Evolutionary conservation across 1,140 invertebrate species (phyloP), one percentile per base, ranked within the genome.

Genomic region (Aphaenogaster rudis): DNA sequence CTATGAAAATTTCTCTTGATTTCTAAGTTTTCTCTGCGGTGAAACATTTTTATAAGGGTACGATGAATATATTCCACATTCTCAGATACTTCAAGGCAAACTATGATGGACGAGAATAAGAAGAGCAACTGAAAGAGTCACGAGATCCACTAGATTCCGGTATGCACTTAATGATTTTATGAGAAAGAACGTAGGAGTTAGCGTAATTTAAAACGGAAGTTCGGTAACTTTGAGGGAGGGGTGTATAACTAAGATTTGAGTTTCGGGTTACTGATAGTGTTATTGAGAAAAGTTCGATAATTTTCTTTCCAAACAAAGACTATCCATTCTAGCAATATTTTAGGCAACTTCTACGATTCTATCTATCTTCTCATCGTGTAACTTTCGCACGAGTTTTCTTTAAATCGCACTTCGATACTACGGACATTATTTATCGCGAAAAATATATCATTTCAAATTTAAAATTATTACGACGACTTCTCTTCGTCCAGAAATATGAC

Each of bases 141-240:
- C 66, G 48, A 54, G 36, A 54, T 54, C 48, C 64, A 42, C 21
- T 42, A 71, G 45, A 57, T 15, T 42, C 6, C 9, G 28, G 13
- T 21, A 67, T 45, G 45, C 64, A 42, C 64, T 81, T 81, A 81
- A 71, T 71, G 78, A 81, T 81, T 81, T 71, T 71, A 69, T 28
- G 57, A 67, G 17, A 21, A 42, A 71, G 78, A 54, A 48, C 36
- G 63, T 39, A 21, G 54, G 77, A 67, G 48, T 54, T 69, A 15
- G 45, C 36, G 64, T 81, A 81, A 81, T 81, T 81, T 81, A 81
- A 81, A 81, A 81, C 64, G 50, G 36, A 45, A 81, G 78, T 71
- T 81, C 17, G 63, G 13, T 21, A 80, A 80, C 17, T 54, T 28
- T 15, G 11, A 33, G 63, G 42, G 64, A 57, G 33, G n/a, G 28